Conservation (phyloP, 2,888 invertebrate species). For the Ceratothoa steindachneri region DNA sequence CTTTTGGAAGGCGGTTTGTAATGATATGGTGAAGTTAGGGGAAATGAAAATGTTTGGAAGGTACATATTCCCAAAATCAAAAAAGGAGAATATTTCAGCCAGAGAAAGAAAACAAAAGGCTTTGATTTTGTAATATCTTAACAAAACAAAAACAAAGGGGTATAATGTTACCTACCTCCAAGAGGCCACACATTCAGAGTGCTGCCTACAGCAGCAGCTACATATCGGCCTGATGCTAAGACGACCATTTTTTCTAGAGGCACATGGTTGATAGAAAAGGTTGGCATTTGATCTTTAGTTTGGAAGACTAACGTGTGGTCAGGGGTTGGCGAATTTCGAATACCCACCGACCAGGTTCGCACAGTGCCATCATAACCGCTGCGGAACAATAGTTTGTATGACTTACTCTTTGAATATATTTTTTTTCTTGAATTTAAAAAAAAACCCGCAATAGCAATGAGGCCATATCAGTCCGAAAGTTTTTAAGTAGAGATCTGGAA, state of each 20-base stretch:
- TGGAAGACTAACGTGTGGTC: slow-evolving; percentile 27
- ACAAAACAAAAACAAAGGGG: too few relatives aligned
- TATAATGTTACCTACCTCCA: slow-evolving; percentile 53
- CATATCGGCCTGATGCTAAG: slow-evolving; percentile 55
- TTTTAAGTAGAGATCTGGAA: too few relatives aligned
- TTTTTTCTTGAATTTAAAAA: too few relatives aligned
- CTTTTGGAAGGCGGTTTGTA: too few relatives aligned
- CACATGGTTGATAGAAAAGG: slow-evolving; percentile 10
- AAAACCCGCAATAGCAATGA: too few relatives aligned
- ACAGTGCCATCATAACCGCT: slow-evolving; percentile 64
- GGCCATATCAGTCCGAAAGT: too few relatives aligned
- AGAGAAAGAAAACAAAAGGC: too few relatives aligned
- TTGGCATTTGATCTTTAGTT: slow-evolving; percentile 13
- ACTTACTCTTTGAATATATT: not conserved
- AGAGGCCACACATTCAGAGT: slow-evolving; percentile 61
- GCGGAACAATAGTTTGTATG: slow-evolving; percentile 28
- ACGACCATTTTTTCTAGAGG: slow-evolving; percentile 25
- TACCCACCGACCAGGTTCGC: slow-evolving; percentile 58
- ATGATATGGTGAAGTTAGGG: too few relatives aligned
- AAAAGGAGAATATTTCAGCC: too few relatives aligned
- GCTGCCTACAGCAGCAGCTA: slow-evolving; percentile 61
- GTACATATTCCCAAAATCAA: too few relatives aligned
- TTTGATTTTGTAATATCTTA: too few relatives aligned
- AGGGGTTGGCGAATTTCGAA: slow-evolving; percentile 15
- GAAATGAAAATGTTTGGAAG: too few relatives aligned